phyloP scores from a whole-genome alignment of 2,113 vertebrate genomes.

The Gracilinanus agilis region DNA sequence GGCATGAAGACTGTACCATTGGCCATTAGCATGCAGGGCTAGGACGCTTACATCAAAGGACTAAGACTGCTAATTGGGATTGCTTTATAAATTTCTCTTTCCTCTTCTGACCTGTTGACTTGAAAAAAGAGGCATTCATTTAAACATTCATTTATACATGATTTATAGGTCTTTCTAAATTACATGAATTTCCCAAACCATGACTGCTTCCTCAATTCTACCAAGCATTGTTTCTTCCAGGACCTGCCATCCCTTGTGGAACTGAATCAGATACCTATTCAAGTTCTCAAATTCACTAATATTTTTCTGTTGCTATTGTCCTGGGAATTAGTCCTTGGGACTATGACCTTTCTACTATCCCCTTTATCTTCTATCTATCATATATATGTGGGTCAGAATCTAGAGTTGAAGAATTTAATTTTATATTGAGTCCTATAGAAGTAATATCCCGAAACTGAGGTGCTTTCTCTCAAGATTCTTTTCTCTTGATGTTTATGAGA shows the following conservation, averaged over 20 bases:
- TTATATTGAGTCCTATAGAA: background rate
- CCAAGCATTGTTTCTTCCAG: background rate
- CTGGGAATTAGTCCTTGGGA: background rate
- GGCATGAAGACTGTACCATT: slow-evolving; percentile 54
- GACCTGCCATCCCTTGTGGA: background rate
- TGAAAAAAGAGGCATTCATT: background rate
- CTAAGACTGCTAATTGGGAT: background rate
- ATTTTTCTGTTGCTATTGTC: background rate
- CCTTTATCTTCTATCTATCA: background rate
- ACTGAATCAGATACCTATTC: background rate
- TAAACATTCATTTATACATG: background rate
- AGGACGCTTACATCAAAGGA: background rate
- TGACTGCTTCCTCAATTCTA: background rate
- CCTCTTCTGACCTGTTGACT: background rate
- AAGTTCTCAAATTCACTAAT: background rate
- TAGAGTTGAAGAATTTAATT: too few species aligned
- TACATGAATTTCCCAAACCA: background rate
- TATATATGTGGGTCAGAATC: too few species aligned
- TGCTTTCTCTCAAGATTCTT: background rate
- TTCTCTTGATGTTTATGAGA: background rate
- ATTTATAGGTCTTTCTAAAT: background rate
- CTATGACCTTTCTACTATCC: background rate
- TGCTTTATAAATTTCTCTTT: background rate
- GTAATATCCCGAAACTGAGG: background rate
- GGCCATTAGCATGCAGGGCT: background rate